Conservation (phyloP, 64 coral and sea anemone genomes). For the Stichodactyla helianthus region DNA sequence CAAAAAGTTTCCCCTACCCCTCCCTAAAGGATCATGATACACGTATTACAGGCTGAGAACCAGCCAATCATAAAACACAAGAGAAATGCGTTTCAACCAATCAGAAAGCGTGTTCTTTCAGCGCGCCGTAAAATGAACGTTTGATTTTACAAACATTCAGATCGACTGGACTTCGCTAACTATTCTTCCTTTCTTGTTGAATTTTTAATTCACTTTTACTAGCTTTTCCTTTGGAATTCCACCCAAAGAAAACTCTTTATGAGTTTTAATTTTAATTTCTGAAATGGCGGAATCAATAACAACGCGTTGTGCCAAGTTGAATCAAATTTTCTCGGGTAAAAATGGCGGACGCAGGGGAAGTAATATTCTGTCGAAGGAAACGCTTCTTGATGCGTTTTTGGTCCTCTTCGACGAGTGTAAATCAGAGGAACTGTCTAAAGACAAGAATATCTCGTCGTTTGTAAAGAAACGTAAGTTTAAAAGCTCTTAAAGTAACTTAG, state of each 20-base stretch:
- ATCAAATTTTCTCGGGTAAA: conserved; percentile 78
- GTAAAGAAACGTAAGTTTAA: conserved; percentile 92
- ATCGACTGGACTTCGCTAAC: background rate
- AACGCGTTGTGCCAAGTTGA: conserved; percentile 70
- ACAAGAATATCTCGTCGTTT: conserved; percentile 83
- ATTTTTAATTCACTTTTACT: background rate
- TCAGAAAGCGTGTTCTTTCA: conserved; percentile 11
- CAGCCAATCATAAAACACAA: background rate
- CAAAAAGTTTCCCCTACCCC: background rate
- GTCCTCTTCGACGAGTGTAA: conserved; percentile 92
- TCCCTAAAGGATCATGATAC: background rate
- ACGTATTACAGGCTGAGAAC: background rate
- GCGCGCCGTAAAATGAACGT: conserved; percentile 24
- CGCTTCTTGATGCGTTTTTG: conserved; percentile 91
- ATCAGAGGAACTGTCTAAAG: conserved; percentile 72
- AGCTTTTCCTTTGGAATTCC: background rate
- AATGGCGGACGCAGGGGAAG: conserved; percentile 48
- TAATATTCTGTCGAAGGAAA: conserved; percentile 51
- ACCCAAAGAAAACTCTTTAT: background rate
- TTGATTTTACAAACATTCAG: conserved; percentile 20
- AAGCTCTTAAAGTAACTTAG: background rate
- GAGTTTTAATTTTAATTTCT: conserved; percentile 2
- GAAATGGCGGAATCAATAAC: conserved; percentile 85
- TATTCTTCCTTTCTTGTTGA: background rate
- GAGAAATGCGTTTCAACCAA: background rate